Conservation (phyloP, 2,797 vertebrate species). For the Champsocephalus gunnari region DNA sequence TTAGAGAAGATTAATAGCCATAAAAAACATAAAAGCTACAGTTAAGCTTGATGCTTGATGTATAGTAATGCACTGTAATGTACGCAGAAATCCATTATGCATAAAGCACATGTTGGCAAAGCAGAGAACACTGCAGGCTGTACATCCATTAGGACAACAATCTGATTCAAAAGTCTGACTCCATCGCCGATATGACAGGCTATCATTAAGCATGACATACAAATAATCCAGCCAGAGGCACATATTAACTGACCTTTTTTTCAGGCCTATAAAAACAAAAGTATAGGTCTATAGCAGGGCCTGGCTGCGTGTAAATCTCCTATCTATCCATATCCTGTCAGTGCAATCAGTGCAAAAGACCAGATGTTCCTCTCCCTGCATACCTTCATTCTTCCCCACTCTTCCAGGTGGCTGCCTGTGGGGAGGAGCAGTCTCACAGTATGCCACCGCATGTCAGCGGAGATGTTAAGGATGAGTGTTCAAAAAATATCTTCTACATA, state of each 20-base stretch:
- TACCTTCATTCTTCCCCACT: constrained; percentile 59
- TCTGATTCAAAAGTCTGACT: constrained; percentile 35
- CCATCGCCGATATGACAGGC: constrained; percentile 27
- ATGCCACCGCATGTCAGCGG: constrained; percentile 45
- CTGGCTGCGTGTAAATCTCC: constrained; percentile 47
- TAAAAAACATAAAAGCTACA: constrained; percentile 40
- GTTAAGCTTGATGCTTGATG: constrained; percentile 38
- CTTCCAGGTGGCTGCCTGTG: constrained; percentile 74
- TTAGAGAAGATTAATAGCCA: constrained; percentile 47
- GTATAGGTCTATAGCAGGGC: constrained; percentile 52
- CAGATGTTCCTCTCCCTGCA: constrained; percentile 78
- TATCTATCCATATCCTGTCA: constrained; percentile 65
- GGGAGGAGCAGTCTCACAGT: constrained; percentile 62
- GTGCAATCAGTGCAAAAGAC: constrained; percentile 48
- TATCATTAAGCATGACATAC: constrained; percentile 41
- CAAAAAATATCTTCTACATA: constrained; percentile 36
- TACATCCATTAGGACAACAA: constrained; percentile 19
- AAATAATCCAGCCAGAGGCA: constrained; percentile 43
- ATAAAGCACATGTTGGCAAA: neutral
- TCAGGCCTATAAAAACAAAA: constrained; percentile 51
- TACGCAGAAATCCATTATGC: constrained; percentile 42
- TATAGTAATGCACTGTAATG: constrained; percentile 18
- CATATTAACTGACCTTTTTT: constrained; percentile 35
- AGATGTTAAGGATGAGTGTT: constrained; percentile 39
- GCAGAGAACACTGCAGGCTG: constrained; percentile 12